phyloP scores from a whole-genome alignment of 1,140 invertebrate species.

The Brachionus rotundiformis region DNA sequence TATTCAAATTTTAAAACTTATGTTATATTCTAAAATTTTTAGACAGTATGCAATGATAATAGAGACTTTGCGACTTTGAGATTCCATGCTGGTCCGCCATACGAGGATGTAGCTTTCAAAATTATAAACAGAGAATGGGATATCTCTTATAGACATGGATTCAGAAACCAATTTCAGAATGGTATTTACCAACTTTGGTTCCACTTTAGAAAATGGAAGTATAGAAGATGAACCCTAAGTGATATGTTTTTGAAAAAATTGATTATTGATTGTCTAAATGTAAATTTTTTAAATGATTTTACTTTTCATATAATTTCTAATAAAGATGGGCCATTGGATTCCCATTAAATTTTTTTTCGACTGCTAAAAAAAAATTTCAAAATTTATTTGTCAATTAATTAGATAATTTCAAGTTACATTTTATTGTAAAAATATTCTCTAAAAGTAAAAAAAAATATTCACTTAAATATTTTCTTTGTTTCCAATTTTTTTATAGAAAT shows the following conservation, averaged over 20 bases:
- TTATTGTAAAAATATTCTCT: no score
- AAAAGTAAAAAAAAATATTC: no score
- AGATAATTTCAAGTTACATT: no score
- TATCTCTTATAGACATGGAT: slow-evolving; percentile 95
- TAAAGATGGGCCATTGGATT: neutral
- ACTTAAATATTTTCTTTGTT: neutral
- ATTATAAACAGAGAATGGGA: slow-evolving; percentile 99
- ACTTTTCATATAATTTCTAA: neutral
- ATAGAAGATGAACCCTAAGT: slow-evolving; percentile 74
- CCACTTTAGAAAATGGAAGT: slow-evolving; percentile 95
- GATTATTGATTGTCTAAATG: neutral
- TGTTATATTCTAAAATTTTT: no score
- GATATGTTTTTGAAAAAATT: neutral
- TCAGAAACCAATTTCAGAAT: slow-evolving; percentile 97
- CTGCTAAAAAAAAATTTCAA: no score
- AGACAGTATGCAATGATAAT: slow-evolving; percentile 86
- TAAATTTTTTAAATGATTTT: neutral
- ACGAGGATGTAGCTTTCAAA: slow-evolving; percentile 99
- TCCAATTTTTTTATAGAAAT: neutral
- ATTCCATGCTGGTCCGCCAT: slow-evolving; percentile 94
- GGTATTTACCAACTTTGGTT: slow-evolving; percentile 99
- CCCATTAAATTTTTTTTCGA: neutral
- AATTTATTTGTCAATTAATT: no score
- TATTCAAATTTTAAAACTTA: neutral
- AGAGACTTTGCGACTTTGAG: slow-evolving; percentile 89